phyloP scores from a whole-genome alignment of 1,140 invertebrate genomes.

The Brachionus sp. region DNA sequence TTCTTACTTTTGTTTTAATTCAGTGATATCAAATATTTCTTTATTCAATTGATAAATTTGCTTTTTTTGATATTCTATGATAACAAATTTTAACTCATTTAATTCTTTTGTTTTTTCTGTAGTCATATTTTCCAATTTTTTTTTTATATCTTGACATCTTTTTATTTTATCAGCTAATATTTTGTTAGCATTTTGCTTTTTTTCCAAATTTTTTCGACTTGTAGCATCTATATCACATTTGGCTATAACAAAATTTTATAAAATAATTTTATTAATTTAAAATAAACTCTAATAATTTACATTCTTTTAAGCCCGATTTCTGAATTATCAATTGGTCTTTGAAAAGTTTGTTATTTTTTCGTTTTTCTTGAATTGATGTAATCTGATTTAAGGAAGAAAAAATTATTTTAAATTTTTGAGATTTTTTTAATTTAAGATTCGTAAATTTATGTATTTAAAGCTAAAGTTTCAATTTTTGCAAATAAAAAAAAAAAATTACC shows the following conservation, averaged over 20 bases:
- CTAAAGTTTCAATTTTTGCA: too few species aligned
- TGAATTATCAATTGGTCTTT: neutral
- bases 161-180: neutral
- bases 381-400: neutral
- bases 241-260: neutral
- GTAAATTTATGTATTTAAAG: too few species aligned
- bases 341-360: neutral
- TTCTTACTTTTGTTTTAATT: slow-evolving; percentile 36
- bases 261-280: neutral
- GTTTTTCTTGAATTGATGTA: neutral
- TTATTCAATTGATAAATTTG: slow-evolving; percentile 14
- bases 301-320: neutral
- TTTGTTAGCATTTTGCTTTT: neutral
- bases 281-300: neutral
- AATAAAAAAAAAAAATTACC: neutral
- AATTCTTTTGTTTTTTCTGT: neutral
- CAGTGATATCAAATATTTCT: slow-evolving; percentile 14
- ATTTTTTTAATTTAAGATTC: too few species aligned
- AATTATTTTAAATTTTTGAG: too few species aligned
- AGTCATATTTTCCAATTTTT: slow-evolving; percentile 9
- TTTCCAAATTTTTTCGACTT: neutral
- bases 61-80: slow-evolving; percentile 24
- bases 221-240: neutral
- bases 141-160: slow-evolving; percentile 10
- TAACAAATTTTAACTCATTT: neutral